Conservation (phyloP, 2,113 vertebrate genomes). For the Corythoichthys haematopterus region DNA sequence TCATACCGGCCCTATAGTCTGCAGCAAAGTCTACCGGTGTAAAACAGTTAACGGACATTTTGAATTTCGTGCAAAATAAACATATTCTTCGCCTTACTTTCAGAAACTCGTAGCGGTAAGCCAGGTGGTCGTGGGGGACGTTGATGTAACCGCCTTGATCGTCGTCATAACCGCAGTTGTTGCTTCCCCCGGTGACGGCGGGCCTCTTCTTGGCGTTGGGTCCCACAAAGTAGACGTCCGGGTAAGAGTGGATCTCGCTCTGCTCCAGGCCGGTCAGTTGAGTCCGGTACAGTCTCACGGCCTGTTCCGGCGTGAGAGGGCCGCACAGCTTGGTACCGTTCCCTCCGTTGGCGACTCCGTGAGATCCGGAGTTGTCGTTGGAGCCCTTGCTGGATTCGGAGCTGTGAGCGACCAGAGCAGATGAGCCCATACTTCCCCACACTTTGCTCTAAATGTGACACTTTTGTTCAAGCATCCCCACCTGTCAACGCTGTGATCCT, state of each 20-base stretch:
- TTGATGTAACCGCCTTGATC: constrained; percentile 93
- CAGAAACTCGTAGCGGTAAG: constrained; percentile 93
- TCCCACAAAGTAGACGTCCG: constrained; percentile 92
- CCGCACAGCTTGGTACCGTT: constrained; percentile 68
- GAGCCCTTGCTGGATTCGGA: constrained; percentile 68
- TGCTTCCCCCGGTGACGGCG: constrained; percentile 83
- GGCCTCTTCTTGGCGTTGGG: constrained; percentile 91
- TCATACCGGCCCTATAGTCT: no score
- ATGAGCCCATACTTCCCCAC: neutral
- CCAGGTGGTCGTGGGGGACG: constrained; percentile 91
- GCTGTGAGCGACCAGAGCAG: constrained; percentile 31
- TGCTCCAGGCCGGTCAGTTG: constrained; percentile 86
- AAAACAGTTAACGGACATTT: neutral
- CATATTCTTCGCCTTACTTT: constrained; percentile 70
- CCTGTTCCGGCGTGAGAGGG: constrained; percentile 84
- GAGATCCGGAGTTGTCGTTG: constrained; percentile 65
- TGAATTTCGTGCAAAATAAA: neutral
- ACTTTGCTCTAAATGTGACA: no score
- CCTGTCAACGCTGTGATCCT: constrained; percentile 81
- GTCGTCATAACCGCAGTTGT: constrained; percentile 91
- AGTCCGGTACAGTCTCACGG: constrained; percentile 85
- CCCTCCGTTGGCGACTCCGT: constrained; percentile 27
- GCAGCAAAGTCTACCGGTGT: no score
- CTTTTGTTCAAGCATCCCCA: constrained; percentile 13
- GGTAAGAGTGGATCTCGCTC: constrained; percentile 83